Percentiles rank a stretch among this genome's conserved stretches.
Evolutionary conservation across 2,797 vertebrate species (phyloP).

Genomic region (Catharus ustulatus): DNA sequence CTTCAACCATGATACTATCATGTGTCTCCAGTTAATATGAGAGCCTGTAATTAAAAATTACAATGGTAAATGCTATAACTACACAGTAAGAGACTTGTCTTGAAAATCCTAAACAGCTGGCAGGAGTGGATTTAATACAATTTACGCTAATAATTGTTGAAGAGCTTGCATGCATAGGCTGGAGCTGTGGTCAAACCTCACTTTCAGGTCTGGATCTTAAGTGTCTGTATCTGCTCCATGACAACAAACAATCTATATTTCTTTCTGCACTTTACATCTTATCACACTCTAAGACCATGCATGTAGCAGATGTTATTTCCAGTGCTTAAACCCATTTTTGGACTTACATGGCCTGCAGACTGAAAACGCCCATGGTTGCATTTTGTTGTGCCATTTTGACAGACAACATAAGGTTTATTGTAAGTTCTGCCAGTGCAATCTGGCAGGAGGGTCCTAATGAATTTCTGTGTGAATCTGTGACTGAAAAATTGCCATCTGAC

Average conservation of each 20-base stretch:
- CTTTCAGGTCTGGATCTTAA: conserved; percentile 46
- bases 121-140: not conserved
- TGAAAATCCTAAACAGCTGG: conserved; percentile 64
- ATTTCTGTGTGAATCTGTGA: not conserved
- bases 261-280: conserved; percentile 13
- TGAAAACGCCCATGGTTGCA: not conserved
- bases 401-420: not conserved
- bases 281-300: not conserved
- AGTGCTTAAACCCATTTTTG: not conserved
- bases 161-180: conserved; percentile 25
- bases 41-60: conserved; percentile 59
- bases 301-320: conserved; percentile 35
- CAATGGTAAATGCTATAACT: conserved; percentile 48
- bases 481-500: not conserved
- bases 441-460: not conserved
- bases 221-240: not conserved
- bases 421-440: not conserved
- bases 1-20: conserved; percentile 24
- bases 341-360: not conserved
- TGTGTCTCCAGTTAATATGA: conserved; percentile 49
- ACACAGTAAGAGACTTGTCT: conserved; percentile 46
- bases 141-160: conserved; percentile 45
- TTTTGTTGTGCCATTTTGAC: not conserved
- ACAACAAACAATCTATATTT: conserved; percentile 9
- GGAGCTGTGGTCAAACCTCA: conserved; percentile 41